Evolutionary conservation across 2,888 invertebrate species (phyloP).

Genomic region (Cephus spinipes): DNA sequence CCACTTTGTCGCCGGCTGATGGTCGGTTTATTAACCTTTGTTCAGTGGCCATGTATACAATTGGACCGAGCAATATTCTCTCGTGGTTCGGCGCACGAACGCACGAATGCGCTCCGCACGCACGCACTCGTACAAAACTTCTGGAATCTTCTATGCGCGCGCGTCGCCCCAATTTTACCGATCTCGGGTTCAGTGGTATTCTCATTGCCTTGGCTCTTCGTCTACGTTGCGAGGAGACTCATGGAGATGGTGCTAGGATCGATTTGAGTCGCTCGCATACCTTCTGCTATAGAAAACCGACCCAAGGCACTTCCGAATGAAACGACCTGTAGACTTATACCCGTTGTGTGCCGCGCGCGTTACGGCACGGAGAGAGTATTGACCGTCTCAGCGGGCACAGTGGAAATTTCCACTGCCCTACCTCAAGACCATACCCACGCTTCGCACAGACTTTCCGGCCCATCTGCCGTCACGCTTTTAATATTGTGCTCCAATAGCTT

Average conservation of each 20-base stretch:
- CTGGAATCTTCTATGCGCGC: constrained; percentile 13
- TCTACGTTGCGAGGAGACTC: constrained; percentile 40
- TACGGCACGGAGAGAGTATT: constrained; percentile 60
- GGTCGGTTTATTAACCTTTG: constrained; percentile 40
- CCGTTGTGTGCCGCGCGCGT: constrained; percentile 43
- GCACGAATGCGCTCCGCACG: not conserved
- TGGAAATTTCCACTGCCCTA: constrained; percentile 66
- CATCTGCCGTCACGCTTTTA: not conserved
- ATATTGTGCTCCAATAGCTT: too few species aligned
- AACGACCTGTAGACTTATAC: constrained; percentile 40
- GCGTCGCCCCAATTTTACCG: constrained; percentile 43
- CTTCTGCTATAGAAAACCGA: too few species aligned
- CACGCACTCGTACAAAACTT: not conserved
- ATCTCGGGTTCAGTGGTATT: constrained; percentile 31
- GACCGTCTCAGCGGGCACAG: constrained; percentile 62
- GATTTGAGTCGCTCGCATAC: constrained; percentile 18
- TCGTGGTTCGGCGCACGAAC: not conserved
- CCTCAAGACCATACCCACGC: constrained; percentile 51
- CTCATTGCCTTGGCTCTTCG: constrained; percentile 13
- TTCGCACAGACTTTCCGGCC: constrained; percentile 30
- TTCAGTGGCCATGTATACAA: constrained; percentile 21
- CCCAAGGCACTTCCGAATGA: constrained; percentile 21
- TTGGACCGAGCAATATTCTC: too few species aligned
- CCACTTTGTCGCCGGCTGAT: constrained; percentile 33
- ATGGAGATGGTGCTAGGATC: constrained; percentile 54